Evolutionary conservation across 2,113 vertebrate species (phyloP).

Genomic region (Regulus satrapa): DNA sequence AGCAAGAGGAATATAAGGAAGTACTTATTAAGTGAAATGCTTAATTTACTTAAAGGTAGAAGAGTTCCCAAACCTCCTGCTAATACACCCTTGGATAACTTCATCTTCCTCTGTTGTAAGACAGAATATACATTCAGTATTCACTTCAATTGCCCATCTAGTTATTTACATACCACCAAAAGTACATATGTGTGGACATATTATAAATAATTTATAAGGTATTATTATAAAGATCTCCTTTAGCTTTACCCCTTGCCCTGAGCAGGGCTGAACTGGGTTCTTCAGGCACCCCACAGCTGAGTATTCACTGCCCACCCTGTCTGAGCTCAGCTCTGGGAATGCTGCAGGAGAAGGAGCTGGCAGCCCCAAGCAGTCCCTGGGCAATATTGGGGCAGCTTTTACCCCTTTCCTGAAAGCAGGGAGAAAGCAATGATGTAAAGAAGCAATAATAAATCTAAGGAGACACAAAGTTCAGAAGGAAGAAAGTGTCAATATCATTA

Average conservation of each 20-base stretch:
- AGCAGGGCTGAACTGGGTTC: not conserved
- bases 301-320: no score
- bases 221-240: not conserved
- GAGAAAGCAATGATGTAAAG: not conserved
- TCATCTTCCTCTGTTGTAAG: not conserved
- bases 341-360: accelerated
- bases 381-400: accelerated
- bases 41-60: not conserved
- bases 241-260: not conserved
- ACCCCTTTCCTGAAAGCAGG: not conserved
- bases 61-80: not conserved
- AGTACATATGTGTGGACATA: not conserved
- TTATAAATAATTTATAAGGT: no score
- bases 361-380: not conserved
- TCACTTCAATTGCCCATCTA: not conserved
- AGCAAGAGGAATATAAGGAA: not conserved
- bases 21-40: not conserved
- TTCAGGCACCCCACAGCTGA: accelerated
- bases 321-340: not conserved
- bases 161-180: not conserved
- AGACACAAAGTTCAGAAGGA: not conserved
- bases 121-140: not conserved
- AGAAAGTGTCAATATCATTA: not conserved
- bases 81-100: not conserved
- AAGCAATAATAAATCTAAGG: not conserved